phyloP scores from a whole-genome alignment of 2,888 invertebrate genomes.

The Cosmia trapezina region DNA sequence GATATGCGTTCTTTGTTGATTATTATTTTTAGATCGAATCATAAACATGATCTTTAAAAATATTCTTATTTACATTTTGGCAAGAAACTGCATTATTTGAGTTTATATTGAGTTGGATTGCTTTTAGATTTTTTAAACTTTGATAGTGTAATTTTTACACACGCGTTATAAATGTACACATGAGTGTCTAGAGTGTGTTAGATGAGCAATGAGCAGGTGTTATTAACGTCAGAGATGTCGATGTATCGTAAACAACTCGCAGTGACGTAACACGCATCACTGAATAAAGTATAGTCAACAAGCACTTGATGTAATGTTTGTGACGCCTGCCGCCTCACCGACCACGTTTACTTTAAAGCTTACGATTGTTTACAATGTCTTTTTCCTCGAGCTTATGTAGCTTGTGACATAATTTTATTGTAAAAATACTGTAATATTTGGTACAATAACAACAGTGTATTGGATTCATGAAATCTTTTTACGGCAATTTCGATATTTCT shows the following conservation, averaged over 20 bases:
- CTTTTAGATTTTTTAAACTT: constrained; percentile 9
- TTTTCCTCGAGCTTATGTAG: constrained; percentile 56
- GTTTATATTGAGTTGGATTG: constrained; percentile 28
- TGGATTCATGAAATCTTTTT: constrained; percentile 6
- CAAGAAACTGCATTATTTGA: constrained; percentile 39
- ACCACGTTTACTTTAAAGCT: constrained; percentile 32
- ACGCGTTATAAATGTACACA: neutral
- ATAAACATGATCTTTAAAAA: constrained; percentile 32
- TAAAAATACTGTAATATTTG: constrained; percentile 15
- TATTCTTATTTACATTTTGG: constrained; percentile 39
- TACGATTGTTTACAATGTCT: constrained; percentile 47
- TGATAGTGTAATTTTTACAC: constrained; percentile 8
- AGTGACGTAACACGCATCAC: constrained; percentile 43
- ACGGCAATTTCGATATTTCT: neutral
- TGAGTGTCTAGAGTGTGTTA: constrained; percentile 13
- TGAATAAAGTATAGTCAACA: constrained; percentile 33
- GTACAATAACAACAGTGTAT: constrained; percentile 16
- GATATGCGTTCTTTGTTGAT: constrained; percentile 31
- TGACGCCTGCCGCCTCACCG: constrained; percentile 45
- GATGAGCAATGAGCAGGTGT: constrained; percentile 32
- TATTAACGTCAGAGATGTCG: constrained; percentile 42
- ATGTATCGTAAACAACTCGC: constrained; percentile 43
- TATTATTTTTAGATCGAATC: constrained; percentile 29
- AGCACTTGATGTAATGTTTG: constrained; percentile 41
- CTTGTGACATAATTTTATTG: constrained; percentile 35